Conservation (phyloP, 2,888 invertebrate genomes). For the Periphyllus acericola region DNA sequence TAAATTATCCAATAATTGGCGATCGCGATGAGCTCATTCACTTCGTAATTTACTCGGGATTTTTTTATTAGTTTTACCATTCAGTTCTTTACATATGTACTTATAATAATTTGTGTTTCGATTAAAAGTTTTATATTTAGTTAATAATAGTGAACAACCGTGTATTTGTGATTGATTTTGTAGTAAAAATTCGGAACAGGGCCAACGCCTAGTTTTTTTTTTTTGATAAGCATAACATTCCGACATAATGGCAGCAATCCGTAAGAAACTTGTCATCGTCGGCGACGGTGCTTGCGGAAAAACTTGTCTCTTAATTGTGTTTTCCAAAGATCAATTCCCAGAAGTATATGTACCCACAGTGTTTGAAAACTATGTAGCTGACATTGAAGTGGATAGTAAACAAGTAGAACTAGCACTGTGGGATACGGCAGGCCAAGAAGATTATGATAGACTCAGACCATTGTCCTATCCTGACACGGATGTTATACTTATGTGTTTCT, state of each 20-base stretch:
- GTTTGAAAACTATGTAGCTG: conserved; percentile 99
- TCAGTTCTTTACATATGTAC: conserved; percentile 4
- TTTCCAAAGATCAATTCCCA: conserved; percentile 99
- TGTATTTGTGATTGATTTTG: conserved; percentile 41
- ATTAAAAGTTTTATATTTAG: conserved; percentile 22
- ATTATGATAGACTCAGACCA: conserved; percentile 95
- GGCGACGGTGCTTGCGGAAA: conserved; percentile 99
- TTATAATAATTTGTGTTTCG: conserved; percentile 5
- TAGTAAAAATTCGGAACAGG: conserved; percentile 47
- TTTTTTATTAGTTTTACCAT: conserved; percentile 33
- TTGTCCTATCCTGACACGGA: conserved; percentile 98
- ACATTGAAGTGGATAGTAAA: conserved; percentile 98
- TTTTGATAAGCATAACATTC: conserved; percentile 62
- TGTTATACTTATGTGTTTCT: conserved; percentile 99
- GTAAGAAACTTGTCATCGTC: conserved; percentile 74
- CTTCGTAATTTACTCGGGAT: conserved; percentile 39
- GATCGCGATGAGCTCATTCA: conserved; percentile 61
- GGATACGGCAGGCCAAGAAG: conserved; percentile 99
- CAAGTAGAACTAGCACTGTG: conserved; percentile 93
- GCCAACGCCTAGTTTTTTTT: conserved; percentile 62
- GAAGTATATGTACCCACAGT: conserved; percentile 99
- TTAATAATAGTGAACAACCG: neutral
- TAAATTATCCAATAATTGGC: conserved; percentile 61
- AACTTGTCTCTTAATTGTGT: conserved; percentile 98
- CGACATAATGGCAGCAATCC: conserved; percentile 69